A percentile compares a stretch with the other conserved stretches of the same genome.
phyloP scores from a whole-genome alignment of 2,797 vertebrate species.

The Lacerta agilis region DNA sequence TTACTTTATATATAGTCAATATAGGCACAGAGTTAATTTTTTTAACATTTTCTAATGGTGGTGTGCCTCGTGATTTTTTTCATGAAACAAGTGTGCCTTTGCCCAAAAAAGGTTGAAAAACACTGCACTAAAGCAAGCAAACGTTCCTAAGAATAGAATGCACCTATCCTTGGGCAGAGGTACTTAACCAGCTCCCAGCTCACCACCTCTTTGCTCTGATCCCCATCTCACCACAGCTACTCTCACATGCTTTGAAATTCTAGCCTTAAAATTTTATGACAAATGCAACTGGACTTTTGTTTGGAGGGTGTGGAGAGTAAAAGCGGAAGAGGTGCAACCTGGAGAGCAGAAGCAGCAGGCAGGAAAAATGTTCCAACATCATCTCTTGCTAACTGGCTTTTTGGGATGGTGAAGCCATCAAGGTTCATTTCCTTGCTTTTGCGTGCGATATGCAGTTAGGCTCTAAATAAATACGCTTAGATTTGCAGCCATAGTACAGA shows the following conservation, averaged over 20 bases:
- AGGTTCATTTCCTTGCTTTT: slow-evolving; percentile 16
- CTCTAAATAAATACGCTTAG: neutral
- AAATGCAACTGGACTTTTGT: neutral
- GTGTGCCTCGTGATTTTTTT: no score
- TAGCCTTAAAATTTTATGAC: neutral
- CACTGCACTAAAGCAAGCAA: neutral
- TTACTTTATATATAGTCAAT: no score
- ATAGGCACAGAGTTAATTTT: no score
- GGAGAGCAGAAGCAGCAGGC: neutral
- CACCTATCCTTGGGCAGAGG: neutral
- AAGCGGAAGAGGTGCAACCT: neutral
- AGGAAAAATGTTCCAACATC: no score
- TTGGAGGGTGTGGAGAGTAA: neutral
- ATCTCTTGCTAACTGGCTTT: neutral
- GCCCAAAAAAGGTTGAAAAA: no score
- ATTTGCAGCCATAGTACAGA: neutral
- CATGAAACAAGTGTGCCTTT: no score
- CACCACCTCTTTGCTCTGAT: neutral
- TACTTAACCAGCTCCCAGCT: neutral
- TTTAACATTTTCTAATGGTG: no score
- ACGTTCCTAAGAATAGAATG: neutral
- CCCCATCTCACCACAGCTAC: neutral
- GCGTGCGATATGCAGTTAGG: neutral
- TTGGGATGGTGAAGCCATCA: neutral
- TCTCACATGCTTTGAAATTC: neutral